A percentile compares a stretch with the other conserved stretches of the same genome.
Evolutionary conservation across 2,113 vertebrate genomes (phyloP).

Genomic region (Serilophus lunatus): DNA sequence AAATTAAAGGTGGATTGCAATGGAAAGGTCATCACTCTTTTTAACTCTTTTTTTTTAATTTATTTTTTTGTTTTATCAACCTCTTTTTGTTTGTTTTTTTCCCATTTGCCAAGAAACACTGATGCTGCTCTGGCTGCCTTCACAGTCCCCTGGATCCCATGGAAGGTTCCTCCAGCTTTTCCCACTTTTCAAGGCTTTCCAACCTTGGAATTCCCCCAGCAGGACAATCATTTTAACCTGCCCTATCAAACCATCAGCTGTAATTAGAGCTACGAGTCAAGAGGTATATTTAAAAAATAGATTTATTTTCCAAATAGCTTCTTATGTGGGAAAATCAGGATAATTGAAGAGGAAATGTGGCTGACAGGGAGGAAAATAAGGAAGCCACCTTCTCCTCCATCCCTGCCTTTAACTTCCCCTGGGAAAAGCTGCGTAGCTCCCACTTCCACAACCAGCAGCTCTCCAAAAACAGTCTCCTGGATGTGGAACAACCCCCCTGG

Average conservation of each 20-base stretch:
- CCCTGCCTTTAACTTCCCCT: neutral
- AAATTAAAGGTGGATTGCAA: neutral
- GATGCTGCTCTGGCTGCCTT: neutral
- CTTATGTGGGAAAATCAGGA: neutral
- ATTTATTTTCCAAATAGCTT: neutral
- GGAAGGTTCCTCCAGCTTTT: neutral
- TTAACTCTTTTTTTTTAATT: fast-evolving
- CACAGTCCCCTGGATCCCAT: neutral
- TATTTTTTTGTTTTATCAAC: neutral
- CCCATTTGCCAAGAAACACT: neutral
- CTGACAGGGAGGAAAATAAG: neutral
- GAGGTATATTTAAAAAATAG: neutral
- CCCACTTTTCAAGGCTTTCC: neutral
- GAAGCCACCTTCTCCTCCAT: neutral
- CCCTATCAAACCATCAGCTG: neutral
- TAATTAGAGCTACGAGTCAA: neutral
- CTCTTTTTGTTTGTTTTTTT: neutral
- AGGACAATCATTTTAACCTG: neutral
- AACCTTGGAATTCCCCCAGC: neutral
- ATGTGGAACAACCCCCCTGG: neutral
- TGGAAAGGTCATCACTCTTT: neutral
- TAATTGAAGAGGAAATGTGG: neutral
- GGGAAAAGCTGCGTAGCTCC: neutral
- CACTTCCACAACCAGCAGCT: neutral
- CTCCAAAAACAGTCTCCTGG: neutral